Base-by-base conservation (phyloP, 1,140 invertebrate species). In the Brachionus plicatilis region DNA sequence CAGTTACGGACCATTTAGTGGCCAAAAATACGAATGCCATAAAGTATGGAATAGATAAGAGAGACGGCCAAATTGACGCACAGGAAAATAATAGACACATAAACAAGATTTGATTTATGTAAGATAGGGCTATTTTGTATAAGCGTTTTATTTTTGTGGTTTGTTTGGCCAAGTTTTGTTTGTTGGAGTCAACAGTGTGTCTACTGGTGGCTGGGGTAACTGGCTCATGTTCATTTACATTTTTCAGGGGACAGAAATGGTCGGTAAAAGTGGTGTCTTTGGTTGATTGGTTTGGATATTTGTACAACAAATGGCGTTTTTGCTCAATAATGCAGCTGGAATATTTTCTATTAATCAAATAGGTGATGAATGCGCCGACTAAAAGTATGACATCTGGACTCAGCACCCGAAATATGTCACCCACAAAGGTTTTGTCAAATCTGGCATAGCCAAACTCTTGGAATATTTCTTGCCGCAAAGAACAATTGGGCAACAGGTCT, bases 31-130 rank as follows among this genome's bases (percentile, higher is more conserved):
- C 90, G 88, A 98, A 98, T 14, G 93, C 91, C 14, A 95, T 86
- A 89, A 95, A 96, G 89, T 97, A 97, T 45, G 96, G 91, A 11
- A 92, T 93, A 43, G 93, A 93, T 2, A 93, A 92, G 6, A 95
- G 90, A 20, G 94, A 95, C 9, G 90, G 90, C 53, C 50, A 82
- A 65, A 82, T 41, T 29, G 50, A 43, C 9, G 53, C 50, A 47
- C 79, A 82, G 1, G 43, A 45, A 56, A 65, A 82, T 14, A 82
- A 24, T 9, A 82, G 29, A 14, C 33, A 60, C 53, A 68, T 33
- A 29, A 82, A 82, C 41, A 68, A 17, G 14, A 65, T 82, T 47
- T 82, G 53, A 37, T 41, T 43, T 68, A 82, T 43, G 20, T 45
- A 65, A 11, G 79, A 12, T 29, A 82, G n/a, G 4, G 17, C 7